Base-by-base conservation (phyloP, 2,113 vertebrate species). In the Marcusenius ussheri region DNA sequence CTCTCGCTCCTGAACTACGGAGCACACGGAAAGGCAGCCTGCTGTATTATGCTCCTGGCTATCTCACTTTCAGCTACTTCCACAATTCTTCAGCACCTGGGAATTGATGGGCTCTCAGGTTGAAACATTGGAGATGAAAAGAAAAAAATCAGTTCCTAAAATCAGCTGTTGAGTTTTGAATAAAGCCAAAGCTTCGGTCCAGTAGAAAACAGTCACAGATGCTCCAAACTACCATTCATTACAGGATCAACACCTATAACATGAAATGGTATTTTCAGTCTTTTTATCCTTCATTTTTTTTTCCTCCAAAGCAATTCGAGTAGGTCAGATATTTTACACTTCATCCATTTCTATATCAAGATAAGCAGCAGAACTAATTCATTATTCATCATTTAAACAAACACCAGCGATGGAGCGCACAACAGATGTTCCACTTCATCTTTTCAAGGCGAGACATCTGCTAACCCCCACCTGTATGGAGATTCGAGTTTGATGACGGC, bases 321-420 rank as follows among this genome's bases (percentile, higher is more conserved):
- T 42, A 80, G 74, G 35, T 80, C 74, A 80, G 62, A 70, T 8
- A 80, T 80, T 80, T 80, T 80, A 80, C 74, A 42, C 35, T 80
- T 42, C 74, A 80, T 80, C 35, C 74, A 42, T 80, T 80, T 80
- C 74, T 80, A 19, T 42, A 80, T 80, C 74, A 42, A 39, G 74
- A 80, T 80, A 80, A 39, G 74, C 13, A 80, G 35, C 74, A 80
- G 31, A 17, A 19, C 35, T 42, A 80, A 80, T 80, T 80, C 19
- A 80, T 80, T 80, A 80, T 80, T 80, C 74, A 80, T 80, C 19
- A 80, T 42, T 80, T 80, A 80, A 80, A 80, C 35, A 70, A 70
- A 70, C 62, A 31, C 74, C 35, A 17, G 74, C 6, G 3, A 19
- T 42, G 35, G 35, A 42, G 35, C 5, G 15, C 35, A 42, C 35